Conservation (phyloP, 2,113 vertebrate species). For the Megaleporinus macrocephalus region DNA sequence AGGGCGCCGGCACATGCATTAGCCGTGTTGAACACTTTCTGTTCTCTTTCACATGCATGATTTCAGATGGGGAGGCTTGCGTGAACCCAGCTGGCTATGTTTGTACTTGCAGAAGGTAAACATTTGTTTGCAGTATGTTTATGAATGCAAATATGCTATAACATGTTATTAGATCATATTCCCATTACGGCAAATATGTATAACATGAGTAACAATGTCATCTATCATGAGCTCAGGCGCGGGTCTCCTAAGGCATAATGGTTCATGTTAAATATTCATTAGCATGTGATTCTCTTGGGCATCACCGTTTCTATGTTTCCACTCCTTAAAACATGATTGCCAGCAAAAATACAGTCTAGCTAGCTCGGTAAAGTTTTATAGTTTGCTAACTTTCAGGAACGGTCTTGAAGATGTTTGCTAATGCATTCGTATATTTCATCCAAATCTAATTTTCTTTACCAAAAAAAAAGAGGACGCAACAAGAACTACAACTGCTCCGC, state of each 20-base stretch:
- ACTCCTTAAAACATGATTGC: not conserved
- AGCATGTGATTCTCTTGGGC: not conserved
- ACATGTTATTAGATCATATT: not conserved
- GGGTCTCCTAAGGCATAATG: not conserved
- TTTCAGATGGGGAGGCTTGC: slow-evolving; percentile 12
- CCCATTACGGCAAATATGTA: not conserved
- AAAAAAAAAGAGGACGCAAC: too few species aligned
- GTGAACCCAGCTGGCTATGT: slow-evolving; percentile 6
- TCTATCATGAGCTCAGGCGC: not conserved
- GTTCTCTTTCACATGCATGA: slow-evolving; percentile 21
- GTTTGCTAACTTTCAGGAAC: not conserved
- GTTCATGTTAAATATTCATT: not conserved
- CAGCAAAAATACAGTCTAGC: too few species aligned
- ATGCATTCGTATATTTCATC: too few species aligned
- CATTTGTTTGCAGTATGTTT: not conserved
- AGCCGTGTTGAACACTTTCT: slow-evolving; percentile 8
- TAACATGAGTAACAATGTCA: not conserved
- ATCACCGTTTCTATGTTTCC: not conserved
- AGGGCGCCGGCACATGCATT: slow-evolving; percentile 43
- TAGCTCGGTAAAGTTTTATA: too few species aligned
- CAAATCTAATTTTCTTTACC: too few species aligned
- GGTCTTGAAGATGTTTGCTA: not conserved
- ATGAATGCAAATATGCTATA: slow-evolving; percentile 7
- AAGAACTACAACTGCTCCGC: not conserved
- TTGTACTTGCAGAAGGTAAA: slow-evolving; percentile 20